Evolutionary conservation across 2,888 invertebrate species (phyloP), one percentile per base, ranked within the genome.

Genomic region (Criorhina ranunculi): DNA sequence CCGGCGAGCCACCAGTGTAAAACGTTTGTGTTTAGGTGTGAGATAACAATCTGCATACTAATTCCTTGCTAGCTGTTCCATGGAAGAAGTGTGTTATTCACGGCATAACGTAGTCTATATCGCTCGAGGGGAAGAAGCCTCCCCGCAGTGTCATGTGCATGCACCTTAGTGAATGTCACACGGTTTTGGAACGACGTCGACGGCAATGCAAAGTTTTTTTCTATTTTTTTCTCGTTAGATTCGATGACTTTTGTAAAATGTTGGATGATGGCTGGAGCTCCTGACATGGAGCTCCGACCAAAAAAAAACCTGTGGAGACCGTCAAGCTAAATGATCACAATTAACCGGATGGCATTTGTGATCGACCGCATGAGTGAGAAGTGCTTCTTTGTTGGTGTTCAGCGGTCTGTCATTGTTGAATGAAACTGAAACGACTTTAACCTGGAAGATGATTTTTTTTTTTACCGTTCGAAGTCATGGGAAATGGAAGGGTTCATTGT

Each of bases 1-100:
- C 44, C 11, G 40, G 37, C 31, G 24, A 40, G 59, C 66, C 53
- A 46, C n/a, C 60, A 82, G 53, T 40, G 67, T 60, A 83, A n/a
- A n/a, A 72, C 73, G 40, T 79, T 69, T 83, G 67, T 73, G 55
- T 69, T 83, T 75, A 73, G 83, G 83, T 79, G 78, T 83, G 83
- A 79, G 83, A 83, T 83, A 83, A 73, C 83, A 83, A 83, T 83
- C 83, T 83, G 83, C 83, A 83, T 83, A 83, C 79, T 79, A 83
- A 83, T 83, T 83, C 46, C 46, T 42, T 12, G 72, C 31, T 62
- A n/a, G 33, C 53, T 35, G 62, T 51, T 57, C 33, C 24, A 29
- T 44, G 31, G 46, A 17, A 24, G 19, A 60, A 73, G 37, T 64
- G 64, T 55, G 35, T 37, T 55, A 53, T 35, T 40, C 55, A 55